Evolutionary conservation across 1,140 invertebrate species (phyloP).

Genomic region (Ruditapes philippinarum): DNA sequence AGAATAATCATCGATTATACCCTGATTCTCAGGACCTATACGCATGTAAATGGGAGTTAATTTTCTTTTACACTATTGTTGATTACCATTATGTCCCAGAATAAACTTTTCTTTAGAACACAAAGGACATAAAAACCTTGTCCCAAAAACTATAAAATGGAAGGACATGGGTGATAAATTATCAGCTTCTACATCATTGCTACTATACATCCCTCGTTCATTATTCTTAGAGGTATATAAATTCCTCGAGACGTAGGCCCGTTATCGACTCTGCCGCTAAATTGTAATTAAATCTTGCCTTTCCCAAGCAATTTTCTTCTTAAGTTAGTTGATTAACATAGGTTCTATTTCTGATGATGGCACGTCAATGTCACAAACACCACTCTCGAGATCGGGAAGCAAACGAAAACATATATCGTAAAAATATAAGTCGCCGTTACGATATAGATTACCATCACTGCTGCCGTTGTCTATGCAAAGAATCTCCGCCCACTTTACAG

Average conservation of each 20-base stretch:
- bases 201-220: conserved; percentile 13
- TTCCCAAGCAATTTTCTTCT: conserved; percentile 50
- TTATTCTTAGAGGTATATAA: conserved; percentile 32
- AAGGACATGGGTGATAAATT: conserved; percentile 16
- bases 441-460: too few relatives aligned
- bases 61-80: not conserved
- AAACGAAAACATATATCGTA: too few relatives aligned
- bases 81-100: not conserved
- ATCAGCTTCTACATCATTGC: conserved; percentile 1
- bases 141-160: conserved; percentile 19
- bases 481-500: not conserved
- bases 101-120: not conserved
- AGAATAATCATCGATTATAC: too few relatives aligned
- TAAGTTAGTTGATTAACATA: conserved; percentile 40
- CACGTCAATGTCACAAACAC: not conserved
- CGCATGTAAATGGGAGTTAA: not conserved
- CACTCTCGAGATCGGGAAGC: not conserved
- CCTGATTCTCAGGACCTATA: not conserved
- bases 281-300: conserved; percentile 50
- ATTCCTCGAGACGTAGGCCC: conserved; percentile 19
- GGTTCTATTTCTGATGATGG: not conserved
- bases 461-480: not conserved
- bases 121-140: conserved; percentile 8
- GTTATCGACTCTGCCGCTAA: conserved; percentile 40
- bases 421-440: too few relatives aligned